phyloP scores from a whole-genome alignment of 1,140 invertebrate genomes.

The Zaprionus camerounensis region DNA sequence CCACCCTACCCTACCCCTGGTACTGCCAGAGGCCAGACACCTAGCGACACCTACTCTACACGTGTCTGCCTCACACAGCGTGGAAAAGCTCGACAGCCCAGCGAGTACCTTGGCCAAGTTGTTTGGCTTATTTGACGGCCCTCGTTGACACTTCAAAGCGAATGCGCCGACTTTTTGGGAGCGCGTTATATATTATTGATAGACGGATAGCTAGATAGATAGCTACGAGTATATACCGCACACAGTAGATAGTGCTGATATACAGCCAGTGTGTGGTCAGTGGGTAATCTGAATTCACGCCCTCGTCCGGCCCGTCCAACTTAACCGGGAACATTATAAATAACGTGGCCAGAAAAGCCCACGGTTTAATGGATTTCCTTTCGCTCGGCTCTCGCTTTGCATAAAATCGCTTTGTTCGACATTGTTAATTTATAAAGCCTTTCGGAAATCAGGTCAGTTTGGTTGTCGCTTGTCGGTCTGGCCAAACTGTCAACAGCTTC shows the following conservation, averaged over 20 bases:
- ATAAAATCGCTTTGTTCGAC: constrained; percentile 26
- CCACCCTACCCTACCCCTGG: not conserved
- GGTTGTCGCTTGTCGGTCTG: too few relatives aligned
- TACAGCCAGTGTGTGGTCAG: not conserved
- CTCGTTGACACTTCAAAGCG: constrained; percentile 47
- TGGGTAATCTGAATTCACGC: not conserved
- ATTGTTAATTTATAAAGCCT: constrained; percentile 2
- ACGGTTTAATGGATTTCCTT: constrained; percentile 11
- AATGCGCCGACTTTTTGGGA: constrained; percentile 32
- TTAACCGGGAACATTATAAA: constrained; percentile 22
- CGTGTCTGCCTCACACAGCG: not conserved
- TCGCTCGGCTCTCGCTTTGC: constrained; percentile 23
- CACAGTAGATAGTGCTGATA: constrained; percentile 9
- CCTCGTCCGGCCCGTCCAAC: not conserved
- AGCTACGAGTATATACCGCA: constrained; percentile 3
- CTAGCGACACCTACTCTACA: constrained; percentile 9
- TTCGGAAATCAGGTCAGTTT: constrained; percentile 26
- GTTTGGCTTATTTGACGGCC: constrained; percentile 41
- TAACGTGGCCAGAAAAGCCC: constrained; percentile 25
- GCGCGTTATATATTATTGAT: constrained; percentile 42
- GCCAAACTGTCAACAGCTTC: constrained; percentile 10
- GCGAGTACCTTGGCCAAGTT: constrained; percentile 45
- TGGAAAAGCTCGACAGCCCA: constrained; percentile 13
- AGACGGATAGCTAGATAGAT: constrained; percentile 6
- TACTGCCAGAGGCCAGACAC: not conserved